phyloP scores from a whole-genome alignment of 2,113 vertebrate genomes.

The Dunckerocampus dactyliophorus region DNA sequence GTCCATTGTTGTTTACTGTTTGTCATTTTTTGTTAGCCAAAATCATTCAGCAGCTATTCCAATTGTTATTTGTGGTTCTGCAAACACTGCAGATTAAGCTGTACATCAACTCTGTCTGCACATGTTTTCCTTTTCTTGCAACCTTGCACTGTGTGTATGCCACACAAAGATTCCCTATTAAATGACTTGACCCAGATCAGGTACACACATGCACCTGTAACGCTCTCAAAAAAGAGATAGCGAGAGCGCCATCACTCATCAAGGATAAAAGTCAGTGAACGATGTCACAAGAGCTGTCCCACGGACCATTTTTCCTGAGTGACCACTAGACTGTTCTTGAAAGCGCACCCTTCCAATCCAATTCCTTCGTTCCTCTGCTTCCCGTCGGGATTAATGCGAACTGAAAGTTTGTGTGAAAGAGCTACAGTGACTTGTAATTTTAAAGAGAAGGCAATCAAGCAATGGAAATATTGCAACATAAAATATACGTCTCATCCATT shows the following conservation, averaged over 20 bases:
- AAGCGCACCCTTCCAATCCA: slow-evolving; percentile 61
- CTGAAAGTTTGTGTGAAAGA: slow-evolving; percentile 34
- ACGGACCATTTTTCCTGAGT: slow-evolving; percentile 40
- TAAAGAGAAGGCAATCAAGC: slow-evolving; percentile 15
- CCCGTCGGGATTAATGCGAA: slow-evolving; percentile 36
- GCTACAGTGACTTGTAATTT: slow-evolving; percentile 31
- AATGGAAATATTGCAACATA: slow-evolving; percentile 9
- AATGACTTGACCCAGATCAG: slow-evolving; percentile 49
- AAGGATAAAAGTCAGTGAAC: slow-evolving; percentile 35
- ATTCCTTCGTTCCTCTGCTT: slow-evolving; percentile 38
- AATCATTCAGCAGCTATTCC: too few species aligned
- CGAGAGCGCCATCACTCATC: slow-evolving; percentile 63
- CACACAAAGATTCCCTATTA: slow-evolving; percentile 25
- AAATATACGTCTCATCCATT: slow-evolving; percentile 34
- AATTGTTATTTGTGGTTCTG: slow-evolving; percentile 1
- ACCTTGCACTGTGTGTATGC: slow-evolving; percentile 7
- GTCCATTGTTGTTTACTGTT: too few species aligned
- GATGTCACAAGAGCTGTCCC: slow-evolving; percentile 39
- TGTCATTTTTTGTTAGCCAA: background rate
- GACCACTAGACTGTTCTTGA: slow-evolving; percentile 39
- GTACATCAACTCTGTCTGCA: slow-evolving; percentile 11
- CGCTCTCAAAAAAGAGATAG: slow-evolving; percentile 27
- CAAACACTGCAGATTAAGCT: slow-evolving; percentile 1
- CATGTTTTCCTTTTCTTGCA: slow-evolving; percentile 14
- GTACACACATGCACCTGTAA: slow-evolving; percentile 32